phyloP scores from a whole-genome alignment of 2,797 vertebrate species.

The Acipenser oxyrinchus region DNA sequence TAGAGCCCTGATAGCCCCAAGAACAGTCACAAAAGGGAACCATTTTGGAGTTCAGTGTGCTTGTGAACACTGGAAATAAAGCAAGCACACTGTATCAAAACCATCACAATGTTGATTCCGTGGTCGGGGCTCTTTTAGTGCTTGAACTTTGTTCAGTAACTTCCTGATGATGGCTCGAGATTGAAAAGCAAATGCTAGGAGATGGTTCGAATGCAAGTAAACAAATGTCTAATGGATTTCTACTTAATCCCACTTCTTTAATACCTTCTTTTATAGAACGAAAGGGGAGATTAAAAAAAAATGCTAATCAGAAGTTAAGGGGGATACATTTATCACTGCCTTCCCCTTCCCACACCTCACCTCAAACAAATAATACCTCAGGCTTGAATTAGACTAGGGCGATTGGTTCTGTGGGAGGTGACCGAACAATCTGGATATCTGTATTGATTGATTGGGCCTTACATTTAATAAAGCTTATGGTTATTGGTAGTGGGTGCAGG shows the following conservation, averaged over 20 bases:
- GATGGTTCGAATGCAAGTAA: constrained; percentile 38
- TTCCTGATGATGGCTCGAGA: constrained; percentile 25
- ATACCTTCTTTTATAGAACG: too few species aligned
- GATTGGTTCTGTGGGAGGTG: constrained; percentile 50
- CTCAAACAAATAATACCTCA: constrained; percentile 54
- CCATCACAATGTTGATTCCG: constrained; percentile 3
- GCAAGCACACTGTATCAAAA: constrained; percentile 24
- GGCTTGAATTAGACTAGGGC: constrained; percentile 48
- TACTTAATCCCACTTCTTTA: constrained; percentile 34
- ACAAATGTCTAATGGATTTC: constrained; percentile 51
- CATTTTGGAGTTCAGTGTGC: not conserved
- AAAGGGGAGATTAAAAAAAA: constrained; percentile 27
- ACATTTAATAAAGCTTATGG: constrained; percentile 58
- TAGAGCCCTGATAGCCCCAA: too few species aligned
- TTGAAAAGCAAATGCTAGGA: constrained; percentile 27
- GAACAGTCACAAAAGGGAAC: too few species aligned
- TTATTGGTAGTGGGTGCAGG: constrained; percentile 34
- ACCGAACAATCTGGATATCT: constrained; percentile 56
- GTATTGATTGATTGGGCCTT: constrained; percentile 54
- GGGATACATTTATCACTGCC: constrained; percentile 53
- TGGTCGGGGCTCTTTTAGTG: too few species aligned
- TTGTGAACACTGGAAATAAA: constrained; percentile 23
- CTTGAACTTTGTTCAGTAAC: constrained; percentile 16
- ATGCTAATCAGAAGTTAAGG: constrained; percentile 45
- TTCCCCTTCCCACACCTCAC: constrained; percentile 31